phyloP scores from a whole-genome alignment of 2,888 invertebrate species.

The Salpingus planirostris region DNA sequence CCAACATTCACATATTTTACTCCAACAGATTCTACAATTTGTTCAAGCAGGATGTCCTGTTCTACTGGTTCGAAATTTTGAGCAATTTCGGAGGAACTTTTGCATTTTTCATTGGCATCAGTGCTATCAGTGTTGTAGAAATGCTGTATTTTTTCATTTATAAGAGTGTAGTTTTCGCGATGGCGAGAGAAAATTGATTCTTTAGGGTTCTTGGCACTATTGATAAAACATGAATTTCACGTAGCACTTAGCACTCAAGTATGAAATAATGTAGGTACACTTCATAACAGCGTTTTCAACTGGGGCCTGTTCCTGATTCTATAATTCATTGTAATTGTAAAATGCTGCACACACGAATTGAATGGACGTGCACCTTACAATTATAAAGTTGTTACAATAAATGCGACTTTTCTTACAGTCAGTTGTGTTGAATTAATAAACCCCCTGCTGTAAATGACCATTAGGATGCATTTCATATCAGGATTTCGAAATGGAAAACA shows the following conservation, averaged over 20 bases:
- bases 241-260: not conserved
- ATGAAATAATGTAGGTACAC: too few relatives aligned
- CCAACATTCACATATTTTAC: constrained; percentile 39
- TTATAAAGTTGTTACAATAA: too few relatives aligned
- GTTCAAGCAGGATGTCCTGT: constrained; percentile 44
- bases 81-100: constrained; percentile 59
- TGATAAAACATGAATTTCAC: not conserved
- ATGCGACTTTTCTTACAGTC: too few relatives aligned
- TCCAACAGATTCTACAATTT: constrained; percentile 36
- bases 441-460: too few relatives aligned
- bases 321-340: too few relatives aligned
- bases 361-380: too few relatives aligned
- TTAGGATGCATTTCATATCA: too few relatives aligned
- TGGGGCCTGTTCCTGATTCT: too few relatives aligned
- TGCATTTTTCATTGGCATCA: constrained; percentile 56
- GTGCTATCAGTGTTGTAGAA: constrained; percentile 39
- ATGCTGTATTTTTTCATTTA: not conserved
- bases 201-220: too few relatives aligned
- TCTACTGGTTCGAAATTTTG: constrained; percentile 55
- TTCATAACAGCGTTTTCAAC: not conserved
- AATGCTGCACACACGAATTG: not conserved
- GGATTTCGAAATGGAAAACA: too few relatives aligned
- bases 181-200: too few relatives aligned
- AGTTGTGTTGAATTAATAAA: too few relatives aligned
- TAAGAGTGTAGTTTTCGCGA: not conserved